Evolutionary conservation across 1,140 invertebrate species (phyloP), one percentile per base, ranked within the genome.

Genomic region (Theocolax elegans): DNA sequence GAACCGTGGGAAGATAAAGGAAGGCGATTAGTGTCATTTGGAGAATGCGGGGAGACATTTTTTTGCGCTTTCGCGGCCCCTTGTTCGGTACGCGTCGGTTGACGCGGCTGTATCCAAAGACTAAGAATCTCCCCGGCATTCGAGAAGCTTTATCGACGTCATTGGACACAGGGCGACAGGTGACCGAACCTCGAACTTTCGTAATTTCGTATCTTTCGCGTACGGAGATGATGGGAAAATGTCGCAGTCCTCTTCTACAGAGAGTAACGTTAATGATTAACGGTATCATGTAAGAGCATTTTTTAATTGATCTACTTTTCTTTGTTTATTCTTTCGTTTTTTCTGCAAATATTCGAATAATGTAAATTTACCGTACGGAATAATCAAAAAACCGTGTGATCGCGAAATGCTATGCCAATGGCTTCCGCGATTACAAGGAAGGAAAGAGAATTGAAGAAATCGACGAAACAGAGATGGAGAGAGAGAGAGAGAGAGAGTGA

Each of bases 21-120:
- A 81, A 84, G 82, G 81, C 83, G 83, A 84, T 85, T 84, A 85
- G 82, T 83, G 83, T 85, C 82, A 83, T 85, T 83, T 74, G 81
- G 79, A 80, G 83, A 84, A 85, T 83, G 81, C 77, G 76, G 58
- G 60, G 77, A 77, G 73, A 48, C 69, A 75, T 76, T 83, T 83
- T 83, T 83, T 80, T 42, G 13, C 21, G 73, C 75, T 73, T 75
- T 51, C 58, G 68, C 56, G 70, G 79, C 77, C 49, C 75, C 76
- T 74, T 78, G 70, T 69, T 76, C 70, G 46, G 67, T 40, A 70
- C 72, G 71, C 67, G 48, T 40, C 12, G n/a, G 48, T 40, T 35
- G 25, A n/a, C 67, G 71, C 67, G 56, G 67, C 72, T 73, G 10
- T 35, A 35, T 4, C 4, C 25, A 17, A 2, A n/a, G 49, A 53